Percentiles rank a stretch among this genome's conserved stretches.
Evolutionary conservation across 2,113 vertebrate species (phyloP).

Genomic region (Gambusia holbrooki): DNA sequence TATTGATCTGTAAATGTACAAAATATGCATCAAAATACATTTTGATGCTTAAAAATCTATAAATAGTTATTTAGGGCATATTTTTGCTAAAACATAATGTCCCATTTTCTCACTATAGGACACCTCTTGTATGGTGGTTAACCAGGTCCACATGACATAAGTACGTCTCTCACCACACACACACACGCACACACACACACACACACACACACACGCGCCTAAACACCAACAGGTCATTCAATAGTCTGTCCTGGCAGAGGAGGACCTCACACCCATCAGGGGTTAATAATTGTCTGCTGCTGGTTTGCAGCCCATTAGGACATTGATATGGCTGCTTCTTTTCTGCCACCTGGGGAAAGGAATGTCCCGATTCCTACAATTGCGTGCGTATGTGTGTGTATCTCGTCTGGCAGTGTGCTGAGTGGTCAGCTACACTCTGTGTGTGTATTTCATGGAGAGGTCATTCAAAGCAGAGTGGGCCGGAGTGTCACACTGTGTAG

Average conservation of each 20-base stretch:
- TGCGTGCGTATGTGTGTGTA: constrained; percentile 45
- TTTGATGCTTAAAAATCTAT: neutral
- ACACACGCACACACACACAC: too few species aligned
- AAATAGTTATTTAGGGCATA: neutral
- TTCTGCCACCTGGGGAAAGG: constrained; percentile 73
- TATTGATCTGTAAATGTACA: neutral
- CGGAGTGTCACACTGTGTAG: constrained; percentile 47
- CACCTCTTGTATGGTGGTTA: constrained; percentile 47
- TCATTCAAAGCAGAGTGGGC: constrained; percentile 47
- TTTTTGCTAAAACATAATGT: neutral
- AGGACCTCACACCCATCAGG: constrained; percentile 43
- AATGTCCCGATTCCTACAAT: constrained; percentile 56
- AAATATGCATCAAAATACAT: neutral
- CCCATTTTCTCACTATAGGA: constrained; percentile 11
- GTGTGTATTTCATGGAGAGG: constrained; percentile 52
- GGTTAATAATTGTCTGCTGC: constrained; percentile 66
- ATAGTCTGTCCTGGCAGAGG: constrained; percentile 43
- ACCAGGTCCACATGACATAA: constrained; percentile 52
- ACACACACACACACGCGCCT: too few species aligned
- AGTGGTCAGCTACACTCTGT: constrained; percentile 48
- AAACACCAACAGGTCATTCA: constrained; percentile 29
- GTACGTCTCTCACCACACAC: neutral
- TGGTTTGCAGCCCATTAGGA: constrained; percentile 63
- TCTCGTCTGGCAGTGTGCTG: constrained; percentile 44
- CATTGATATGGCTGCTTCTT: constrained; percentile 64